Evolutionary conservation across 2,113 vertebrate genomes (phyloP).

Genomic region (Tupaia chinensis): DNA sequence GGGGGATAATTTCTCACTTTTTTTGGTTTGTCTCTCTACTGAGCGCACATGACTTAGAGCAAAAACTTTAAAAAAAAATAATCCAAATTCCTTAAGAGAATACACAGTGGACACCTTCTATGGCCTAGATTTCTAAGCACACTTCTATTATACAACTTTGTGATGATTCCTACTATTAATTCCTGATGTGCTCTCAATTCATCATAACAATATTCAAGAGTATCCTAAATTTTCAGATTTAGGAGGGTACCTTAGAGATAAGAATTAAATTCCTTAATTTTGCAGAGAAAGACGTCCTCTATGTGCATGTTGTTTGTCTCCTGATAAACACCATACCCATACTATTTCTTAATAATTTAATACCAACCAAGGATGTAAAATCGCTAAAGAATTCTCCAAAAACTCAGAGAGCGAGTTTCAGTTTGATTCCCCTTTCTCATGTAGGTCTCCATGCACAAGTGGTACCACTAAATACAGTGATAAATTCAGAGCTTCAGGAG

Average conservation of each 20-base stretch:
- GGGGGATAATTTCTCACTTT: too few relatives aligned
- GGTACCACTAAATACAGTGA: not conserved
- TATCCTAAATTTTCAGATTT: slow-evolving; percentile 8
- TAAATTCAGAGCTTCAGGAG: not conserved
- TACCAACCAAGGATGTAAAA: not conserved
- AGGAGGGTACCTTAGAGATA: not conserved
- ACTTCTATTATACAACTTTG: not conserved
- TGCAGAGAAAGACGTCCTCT: not conserved
- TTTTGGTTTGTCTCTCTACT: too few relatives aligned
- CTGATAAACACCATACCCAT: not conserved
- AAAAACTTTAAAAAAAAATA: not conserved
- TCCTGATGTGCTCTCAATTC: not conserved
- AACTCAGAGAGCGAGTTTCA: not conserved
- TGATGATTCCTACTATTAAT: not conserved
- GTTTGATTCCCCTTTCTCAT: not conserved
- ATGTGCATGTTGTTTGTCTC: not conserved
- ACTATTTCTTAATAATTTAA: slow-evolving; percentile 13
- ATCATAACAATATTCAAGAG: not conserved
- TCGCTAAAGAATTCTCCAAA: not conserved
- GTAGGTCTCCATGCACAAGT: not conserved
- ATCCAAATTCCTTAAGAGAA: slow-evolving; percentile 19
- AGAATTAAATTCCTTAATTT: slow-evolving; percentile 10
- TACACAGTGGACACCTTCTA: not conserved
- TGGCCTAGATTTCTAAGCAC: not conserved
- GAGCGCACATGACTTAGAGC: too few relatives aligned